A percentile compares a stretch with the other conserved stretches of the same genome.
Evolutionary conservation across 2,797 vertebrate species (phyloP).

Genomic region (Scleropages formosus): DNA sequence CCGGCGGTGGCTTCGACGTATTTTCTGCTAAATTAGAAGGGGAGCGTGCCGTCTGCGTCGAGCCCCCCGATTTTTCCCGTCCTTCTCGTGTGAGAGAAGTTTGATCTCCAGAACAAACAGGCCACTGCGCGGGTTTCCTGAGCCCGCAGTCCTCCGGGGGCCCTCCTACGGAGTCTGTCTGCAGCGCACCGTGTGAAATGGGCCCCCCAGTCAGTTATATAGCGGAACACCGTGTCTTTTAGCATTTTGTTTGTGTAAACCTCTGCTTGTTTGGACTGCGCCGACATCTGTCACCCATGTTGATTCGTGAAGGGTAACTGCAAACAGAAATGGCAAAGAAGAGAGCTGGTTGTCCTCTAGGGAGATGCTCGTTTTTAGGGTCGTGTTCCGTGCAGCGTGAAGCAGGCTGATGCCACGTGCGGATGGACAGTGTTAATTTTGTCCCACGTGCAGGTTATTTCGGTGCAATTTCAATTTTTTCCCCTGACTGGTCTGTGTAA

Average conservation of each 20-base stretch:
- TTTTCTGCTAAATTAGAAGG: constrained; percentile 28
- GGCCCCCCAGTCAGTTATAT: constrained; percentile 8
- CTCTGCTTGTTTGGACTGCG: neutral
- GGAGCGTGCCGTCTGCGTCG: neutral
- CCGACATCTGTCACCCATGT: neutral
- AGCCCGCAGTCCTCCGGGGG: neutral
- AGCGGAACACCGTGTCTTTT: neutral
- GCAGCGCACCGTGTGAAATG: neutral
- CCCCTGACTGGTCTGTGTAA: too few species aligned
- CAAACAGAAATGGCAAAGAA: neutral
- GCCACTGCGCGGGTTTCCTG: neutral
- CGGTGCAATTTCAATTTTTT: too few species aligned
- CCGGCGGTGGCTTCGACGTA: neutral
- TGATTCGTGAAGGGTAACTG: neutral
- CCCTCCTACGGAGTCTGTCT: neutral
- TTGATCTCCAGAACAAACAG: constrained; percentile 1
- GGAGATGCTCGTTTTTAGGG: too few species aligned
- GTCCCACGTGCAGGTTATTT: too few species aligned
- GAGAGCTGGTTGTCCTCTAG: too few species aligned
- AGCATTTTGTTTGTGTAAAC: constrained; percentile 2
- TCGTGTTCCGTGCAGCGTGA: too few species aligned
- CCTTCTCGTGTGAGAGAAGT: neutral
- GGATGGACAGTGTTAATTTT: too few species aligned
- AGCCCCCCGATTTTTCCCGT: neutral
- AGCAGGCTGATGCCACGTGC: too few species aligned